Conservation (phyloP, 2,113 vertebrate species). For the Gopherus flavomarginatus region DNA sequence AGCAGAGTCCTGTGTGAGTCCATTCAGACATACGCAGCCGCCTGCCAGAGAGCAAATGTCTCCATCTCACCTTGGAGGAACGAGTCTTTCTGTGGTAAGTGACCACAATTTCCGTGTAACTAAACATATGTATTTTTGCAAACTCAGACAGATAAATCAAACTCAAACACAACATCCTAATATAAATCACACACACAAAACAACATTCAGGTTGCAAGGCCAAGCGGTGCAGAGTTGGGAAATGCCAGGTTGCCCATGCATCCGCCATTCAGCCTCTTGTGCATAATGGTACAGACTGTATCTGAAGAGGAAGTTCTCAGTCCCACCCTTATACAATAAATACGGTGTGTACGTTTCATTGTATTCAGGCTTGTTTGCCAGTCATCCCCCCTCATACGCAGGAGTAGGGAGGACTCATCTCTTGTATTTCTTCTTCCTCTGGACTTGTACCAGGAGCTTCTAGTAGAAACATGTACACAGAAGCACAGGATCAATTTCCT, state of each 20-base stretch:
- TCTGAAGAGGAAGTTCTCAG: background rate
- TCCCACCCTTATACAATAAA: background rate
- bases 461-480: background rate
- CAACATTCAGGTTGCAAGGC: background rate
- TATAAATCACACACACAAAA: background rate
- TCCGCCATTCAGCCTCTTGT: background rate
- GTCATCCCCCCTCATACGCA: background rate
- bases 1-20: constrained; percentile 60
- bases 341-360: background rate
- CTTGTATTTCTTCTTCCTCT: background rate
- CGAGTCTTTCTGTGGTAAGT: constrained; percentile 72
- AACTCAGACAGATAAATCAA: background rate
- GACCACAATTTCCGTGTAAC: background rate
- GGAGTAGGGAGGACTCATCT: background rate
- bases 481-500: background rate
- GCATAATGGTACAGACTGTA: background rate
- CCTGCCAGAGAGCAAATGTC: constrained; percentile 71
- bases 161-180: background rate
- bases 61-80: constrained; percentile 71
- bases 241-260: background rate
- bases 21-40: constrained; percentile 58
- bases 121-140: background rate
- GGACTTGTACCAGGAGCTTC: background rate
- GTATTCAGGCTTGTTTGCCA: background rate
- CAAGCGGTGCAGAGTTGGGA: background rate